Evolutionary conservation across 2,797 vertebrate species (phyloP), one percentile per base, ranked within the genome.

Genomic region (Choloepus didactylus): DNA sequence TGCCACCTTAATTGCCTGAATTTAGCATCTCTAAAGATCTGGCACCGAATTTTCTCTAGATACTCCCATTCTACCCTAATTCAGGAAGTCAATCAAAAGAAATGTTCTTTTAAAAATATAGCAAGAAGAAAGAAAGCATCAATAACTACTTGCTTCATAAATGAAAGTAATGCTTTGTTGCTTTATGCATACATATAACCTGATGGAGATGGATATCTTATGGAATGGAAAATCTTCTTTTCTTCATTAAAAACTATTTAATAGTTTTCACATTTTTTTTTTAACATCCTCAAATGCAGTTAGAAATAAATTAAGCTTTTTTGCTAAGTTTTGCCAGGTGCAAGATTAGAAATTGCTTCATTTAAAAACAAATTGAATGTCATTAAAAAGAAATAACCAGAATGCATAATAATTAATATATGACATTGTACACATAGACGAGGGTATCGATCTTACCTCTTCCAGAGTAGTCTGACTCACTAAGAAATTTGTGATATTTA

Each of bases 401-500:
- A 49, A 87, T 59, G 84, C 44, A 51, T 67, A 81, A 64, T 54
- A 81, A 77, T 46, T 79, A 91, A 84, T 76, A 44, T 59, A 46
- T 72, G 60, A 70, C 1, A 31, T 11, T 87, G 31, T 54, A 44
- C 14, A 2, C 23, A 15, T 15, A 25, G n/a, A 56, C 87, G 5
- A 12, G 16, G 19, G 27, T 35, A 38, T 35, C 15, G 86, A 88
- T 80, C 99, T 99, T 98, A 99, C 99, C 99, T 99, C 99, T 98
- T 99, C 99, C 97, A 99, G 97, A 2, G 99, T 99, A 44, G 99
- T 99, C 98, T 99, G 99, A 98, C 99, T 99, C 98, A 99, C 99
- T 67, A 99, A 99, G 98, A 99, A 99, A 98, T 99, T 99, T 96
- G 99, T 99, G 98, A 99, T 99, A 97, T 99, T 98, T 98, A 99